A percentile compares a stretch with the other conserved stretches of the same genome.
Evolutionary conservation across 2,113 vertebrate species (phyloP).

Genomic region (Columba janthina): DNA sequence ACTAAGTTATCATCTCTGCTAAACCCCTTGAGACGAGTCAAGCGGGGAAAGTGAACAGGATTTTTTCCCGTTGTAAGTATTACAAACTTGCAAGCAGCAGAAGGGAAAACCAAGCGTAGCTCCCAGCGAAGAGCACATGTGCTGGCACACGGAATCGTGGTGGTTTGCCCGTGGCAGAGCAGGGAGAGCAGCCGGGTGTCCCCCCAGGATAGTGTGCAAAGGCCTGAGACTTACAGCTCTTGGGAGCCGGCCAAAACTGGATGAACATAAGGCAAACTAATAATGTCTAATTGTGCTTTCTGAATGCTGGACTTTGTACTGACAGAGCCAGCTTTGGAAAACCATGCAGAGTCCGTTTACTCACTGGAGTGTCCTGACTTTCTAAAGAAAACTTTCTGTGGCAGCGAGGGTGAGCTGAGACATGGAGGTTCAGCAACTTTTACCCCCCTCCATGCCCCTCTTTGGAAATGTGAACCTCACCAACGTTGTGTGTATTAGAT

Average conservation of each 20-base stretch:
- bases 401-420: background rate
- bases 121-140: background rate
- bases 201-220: background rate
- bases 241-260: background rate
- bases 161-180: background rate
- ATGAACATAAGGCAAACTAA: background rate
- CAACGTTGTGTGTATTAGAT: accelerated
- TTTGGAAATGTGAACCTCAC: background rate
- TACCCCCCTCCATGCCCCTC: accelerated
- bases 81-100: background rate
- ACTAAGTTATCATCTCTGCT: background rate
- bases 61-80: background rate
- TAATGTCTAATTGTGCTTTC: background rate
- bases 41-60: background rate
- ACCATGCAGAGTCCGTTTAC: background rate
- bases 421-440: background rate
- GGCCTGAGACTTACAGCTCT: background rate
- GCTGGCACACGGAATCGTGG: background rate
- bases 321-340: background rate
- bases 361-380: background rate
- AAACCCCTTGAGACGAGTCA: background rate
- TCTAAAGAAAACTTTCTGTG: background rate
- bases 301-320: background rate
- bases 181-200: background rate
- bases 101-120: background rate